A percentile compares a stretch with the other conserved stretches of the same genome.
These are phyloP conservation scores for Rhinogobius similis DNA, from an alignment of 2,113 vertebrate genomes.

Conservation along the genomic window DNA sequence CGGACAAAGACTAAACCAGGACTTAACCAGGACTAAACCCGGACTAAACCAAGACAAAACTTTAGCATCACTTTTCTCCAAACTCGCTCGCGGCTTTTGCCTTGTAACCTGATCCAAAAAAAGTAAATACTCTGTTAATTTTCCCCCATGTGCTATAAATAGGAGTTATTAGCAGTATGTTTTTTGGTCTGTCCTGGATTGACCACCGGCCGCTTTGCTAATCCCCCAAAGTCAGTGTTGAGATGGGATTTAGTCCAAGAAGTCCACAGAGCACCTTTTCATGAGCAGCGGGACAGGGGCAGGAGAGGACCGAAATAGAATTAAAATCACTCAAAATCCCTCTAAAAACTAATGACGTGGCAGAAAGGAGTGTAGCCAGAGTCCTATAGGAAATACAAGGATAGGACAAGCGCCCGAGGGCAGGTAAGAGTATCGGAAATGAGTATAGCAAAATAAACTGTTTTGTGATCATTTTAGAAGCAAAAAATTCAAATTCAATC, in stretches of 20 bases:
- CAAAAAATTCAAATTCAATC: too few species aligned
- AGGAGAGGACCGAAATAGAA: neutral
- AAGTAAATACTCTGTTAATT: neutral
- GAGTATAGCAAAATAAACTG: too few species aligned
- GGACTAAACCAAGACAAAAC: too few species aligned
- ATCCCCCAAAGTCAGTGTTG: constrained; percentile 14
- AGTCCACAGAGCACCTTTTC: constrained; percentile 8
- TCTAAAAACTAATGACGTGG: neutral
- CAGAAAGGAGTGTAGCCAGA: neutral
- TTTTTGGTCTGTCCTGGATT: neutral
- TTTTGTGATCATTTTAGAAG: too few species aligned
- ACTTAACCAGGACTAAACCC: too few species aligned
- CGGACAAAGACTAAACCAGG: too few species aligned
- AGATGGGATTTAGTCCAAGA: constrained; percentile 12
- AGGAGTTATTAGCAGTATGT: neutral
- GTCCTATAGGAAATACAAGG: neutral
- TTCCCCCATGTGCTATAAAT: neutral
- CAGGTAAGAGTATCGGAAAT: neutral
- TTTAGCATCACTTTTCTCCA: too few species aligned
- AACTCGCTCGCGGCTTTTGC: too few species aligned
- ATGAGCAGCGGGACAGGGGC: constrained; percentile 10
- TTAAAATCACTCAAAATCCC: constrained; percentile 11
- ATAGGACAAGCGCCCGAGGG: neutral
- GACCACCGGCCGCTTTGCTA: constrained; percentile 20
- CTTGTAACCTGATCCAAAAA: neutral